Evolutionary conservation across 2,113 vertebrate species (phyloP), one percentile per base, ranked within the genome.

Genomic region (Proteles cristata): DNA sequence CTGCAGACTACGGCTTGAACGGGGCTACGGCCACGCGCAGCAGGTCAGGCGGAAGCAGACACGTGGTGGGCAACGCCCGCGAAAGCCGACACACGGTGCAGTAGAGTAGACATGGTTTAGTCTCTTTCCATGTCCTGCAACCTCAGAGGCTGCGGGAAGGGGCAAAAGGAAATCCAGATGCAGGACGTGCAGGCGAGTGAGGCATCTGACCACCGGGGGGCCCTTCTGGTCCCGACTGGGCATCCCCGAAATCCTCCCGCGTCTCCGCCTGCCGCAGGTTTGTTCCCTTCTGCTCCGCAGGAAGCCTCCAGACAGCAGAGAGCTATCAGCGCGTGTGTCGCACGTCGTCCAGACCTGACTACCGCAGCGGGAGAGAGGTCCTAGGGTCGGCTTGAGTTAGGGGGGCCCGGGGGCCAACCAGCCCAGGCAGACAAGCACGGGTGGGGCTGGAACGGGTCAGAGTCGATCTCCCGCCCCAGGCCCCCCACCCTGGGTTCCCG

Each of bases 31-130:
- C 25, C 48, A 23, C 2, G 8, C 1, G 23, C 11, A 5, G 50
- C 11, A 3, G 23, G 84, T 28, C 19, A 35, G 23, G 16, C 11
- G n/a, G 39, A 39, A 53, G 39, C 31, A 9, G 43, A 4, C 43
- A 11, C 12, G 2, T 11, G 11, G 66, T 21, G 4, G 0, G 0
- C 7, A 11, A 1, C 19, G 21, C 65, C 28, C 31, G 6, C 0
- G 0, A 6, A 28, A 23, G 19, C 15, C 21, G 28, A 66, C 21
- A 16, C 28, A 25, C 55, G 4, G 0, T 23, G 55, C 39, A 33
- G 25, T 28, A 15, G 5, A 14, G 17, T 10, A 17, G 39, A 43
- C 11, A 3, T 21, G 7, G 16, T 14, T 82, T 15, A 8, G 55
- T 39, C 76, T 7, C 45, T 43, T 23, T 65, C 19, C 35, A 25